A percentile compares a stretch with the other conserved stretches of the same genome.
These are phyloP conservation scores for Hipposideros larvatus DNA, from an alignment of 2,797 vertebrate genomes.

Conservation along the genomic window DNA sequence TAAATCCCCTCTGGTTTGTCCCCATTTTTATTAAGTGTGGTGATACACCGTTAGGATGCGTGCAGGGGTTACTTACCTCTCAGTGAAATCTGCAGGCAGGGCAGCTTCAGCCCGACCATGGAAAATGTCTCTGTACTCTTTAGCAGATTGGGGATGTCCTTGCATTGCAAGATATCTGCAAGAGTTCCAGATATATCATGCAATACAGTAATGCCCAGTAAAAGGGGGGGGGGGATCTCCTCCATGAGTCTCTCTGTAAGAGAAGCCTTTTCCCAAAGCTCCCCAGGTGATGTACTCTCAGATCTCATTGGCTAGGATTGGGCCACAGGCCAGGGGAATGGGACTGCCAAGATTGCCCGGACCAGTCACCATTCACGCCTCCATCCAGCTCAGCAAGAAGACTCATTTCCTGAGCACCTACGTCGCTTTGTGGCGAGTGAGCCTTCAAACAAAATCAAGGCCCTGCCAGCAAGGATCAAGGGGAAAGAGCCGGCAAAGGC, in stretches of 20 bases:
- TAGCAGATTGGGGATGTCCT: neutral
- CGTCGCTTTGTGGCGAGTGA: neutral
- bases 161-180: neutral
- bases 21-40: neutral
- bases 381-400: neutral
- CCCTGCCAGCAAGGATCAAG: neutral
- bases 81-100: neutral
- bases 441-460: neutral
- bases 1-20: neutral
- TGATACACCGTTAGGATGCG: neutral
- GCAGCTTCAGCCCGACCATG: neutral
- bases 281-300: neutral
- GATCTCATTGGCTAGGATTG: neutral
- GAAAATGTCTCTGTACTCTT: neutral
- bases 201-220: too few species aligned
- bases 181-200: neutral
- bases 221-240: neutral
- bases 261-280: conserved; percentile 1
- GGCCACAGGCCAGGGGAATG: neutral
- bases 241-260: neutral
- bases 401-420: neutral
- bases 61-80: neutral
- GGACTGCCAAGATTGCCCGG: neutral
- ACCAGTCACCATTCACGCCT: neutral
- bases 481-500: neutral